These are phyloP conservation scores for Epistrophella euchroma DNA, from an alignment of 2,888 invertebrate genomes.

Conservation along the genomic window DNA sequence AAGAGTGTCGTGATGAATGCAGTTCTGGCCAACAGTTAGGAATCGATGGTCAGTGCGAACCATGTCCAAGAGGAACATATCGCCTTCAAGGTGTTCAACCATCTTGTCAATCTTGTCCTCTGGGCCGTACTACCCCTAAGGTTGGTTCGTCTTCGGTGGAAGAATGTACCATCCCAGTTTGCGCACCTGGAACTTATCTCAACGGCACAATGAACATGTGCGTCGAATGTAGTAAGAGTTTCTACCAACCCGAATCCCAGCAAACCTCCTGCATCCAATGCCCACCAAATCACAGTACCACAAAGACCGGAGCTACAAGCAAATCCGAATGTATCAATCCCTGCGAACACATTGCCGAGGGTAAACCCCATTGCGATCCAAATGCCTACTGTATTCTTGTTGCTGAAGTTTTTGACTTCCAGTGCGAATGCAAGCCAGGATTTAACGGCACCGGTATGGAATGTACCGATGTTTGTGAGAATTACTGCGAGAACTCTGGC, in stretches of 20 bases:
- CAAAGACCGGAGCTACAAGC: constrained; percentile 90
- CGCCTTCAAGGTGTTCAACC: constrained; percentile 94
- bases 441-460: constrained; percentile 94
- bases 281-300: constrained; percentile 95
- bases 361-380: constrained; percentile 93
- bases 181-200: constrained; percentile 92
- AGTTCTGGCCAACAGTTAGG: constrained; percentile 91
- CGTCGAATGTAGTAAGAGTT: constrained; percentile 93
- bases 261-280: constrained; percentile 94
- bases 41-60: constrained; percentile 94
- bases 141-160: constrained; percentile 93
- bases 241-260: constrained; percentile 94
- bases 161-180: constrained; percentile 96
- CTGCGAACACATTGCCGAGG: constrained; percentile 90
- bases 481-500: constrained; percentile 95
- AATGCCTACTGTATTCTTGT: constrained; percentile 95
- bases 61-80: constrained; percentile 95
- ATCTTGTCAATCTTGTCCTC: constrained; percentile 94
- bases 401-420: constrained; percentile 92
- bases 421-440: constrained; percentile 96
- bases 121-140: constrained; percentile 95
- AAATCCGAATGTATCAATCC: constrained; percentile 95
- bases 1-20: constrained; percentile 96
- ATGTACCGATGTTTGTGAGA: constrained; percentile 92
- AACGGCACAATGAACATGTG: constrained; percentile 95